Conservation (phyloP, 2,797 vertebrate genomes). For the Hoplostethus atlanticus region DNA sequence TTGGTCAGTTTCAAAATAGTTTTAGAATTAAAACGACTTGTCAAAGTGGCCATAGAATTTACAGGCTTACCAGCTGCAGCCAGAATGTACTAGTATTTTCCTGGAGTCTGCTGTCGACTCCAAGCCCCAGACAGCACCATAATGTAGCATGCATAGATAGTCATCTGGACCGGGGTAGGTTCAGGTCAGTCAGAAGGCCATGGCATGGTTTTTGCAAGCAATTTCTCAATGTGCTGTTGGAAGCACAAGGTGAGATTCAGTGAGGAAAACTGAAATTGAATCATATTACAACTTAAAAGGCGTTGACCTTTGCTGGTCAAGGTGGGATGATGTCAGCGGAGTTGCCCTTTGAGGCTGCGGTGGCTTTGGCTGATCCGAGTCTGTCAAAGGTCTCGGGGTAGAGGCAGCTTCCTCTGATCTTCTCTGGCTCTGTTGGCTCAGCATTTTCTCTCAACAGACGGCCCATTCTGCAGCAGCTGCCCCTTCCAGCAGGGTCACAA, state of each 20-base stretch:
- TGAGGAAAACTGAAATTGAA: constrained; percentile 26
- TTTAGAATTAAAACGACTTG: too few relatives aligned
- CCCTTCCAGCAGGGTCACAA: constrained; percentile 65
- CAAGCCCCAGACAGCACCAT: too few relatives aligned
- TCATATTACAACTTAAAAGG: constrained; percentile 28
- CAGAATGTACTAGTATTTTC: too few relatives aligned
- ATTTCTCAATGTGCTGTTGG: neutral
- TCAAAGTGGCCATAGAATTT: too few relatives aligned
- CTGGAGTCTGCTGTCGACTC: too few relatives aligned
- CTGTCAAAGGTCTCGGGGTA: constrained; percentile 65
- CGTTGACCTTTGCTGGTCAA: constrained; percentile 51
- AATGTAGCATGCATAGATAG: too few relatives aligned
- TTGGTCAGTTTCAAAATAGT: too few relatives aligned
- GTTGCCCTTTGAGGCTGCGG: constrained; percentile 38
- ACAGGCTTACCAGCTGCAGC: too few relatives aligned
- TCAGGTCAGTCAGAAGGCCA: neutral
- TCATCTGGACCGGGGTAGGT: too few relatives aligned
- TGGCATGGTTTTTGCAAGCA: constrained; percentile 4
- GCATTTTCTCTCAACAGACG: constrained; percentile 66
- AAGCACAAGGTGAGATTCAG: constrained; percentile 6
- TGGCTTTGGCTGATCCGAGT: constrained; percentile 44
- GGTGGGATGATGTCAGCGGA: constrained; percentile 35
- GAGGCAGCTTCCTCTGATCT: constrained; percentile 47
- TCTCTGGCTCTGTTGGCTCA: constrained; percentile 50
- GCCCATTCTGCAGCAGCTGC: constrained; percentile 61